These are phyloP conservation scores for Nesidiocoris tenuis DNA, from an alignment of 2,888 invertebrate genomes.

Conservation along the genomic window DNA sequence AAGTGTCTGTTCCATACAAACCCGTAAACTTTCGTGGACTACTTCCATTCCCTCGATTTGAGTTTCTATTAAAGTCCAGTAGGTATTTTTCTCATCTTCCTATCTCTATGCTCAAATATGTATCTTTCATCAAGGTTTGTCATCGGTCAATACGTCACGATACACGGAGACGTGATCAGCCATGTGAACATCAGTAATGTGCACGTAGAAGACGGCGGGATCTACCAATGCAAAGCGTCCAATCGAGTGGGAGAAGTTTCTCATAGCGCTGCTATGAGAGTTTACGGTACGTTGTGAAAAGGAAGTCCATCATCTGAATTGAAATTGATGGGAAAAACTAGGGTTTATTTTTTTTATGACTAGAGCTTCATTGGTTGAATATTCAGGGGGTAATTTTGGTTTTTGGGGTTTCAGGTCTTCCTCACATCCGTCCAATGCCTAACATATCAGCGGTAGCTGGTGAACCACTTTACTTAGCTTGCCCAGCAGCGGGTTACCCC, in stretches of 20 bases:
- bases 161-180: conserved; percentile 55
- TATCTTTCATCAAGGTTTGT: conserved; percentile 54
- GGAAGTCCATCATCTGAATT: too few relatives aligned
- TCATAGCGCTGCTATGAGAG: conserved; percentile 55
- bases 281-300: conserved; percentile 54
- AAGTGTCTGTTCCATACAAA: too few relatives aligned
- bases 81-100: too few relatives aligned
- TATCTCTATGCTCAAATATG: too few relatives aligned
- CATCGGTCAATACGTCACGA: conserved; percentile 55
- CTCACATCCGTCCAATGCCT: conserved; percentile 54
- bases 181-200: conserved; percentile 56
- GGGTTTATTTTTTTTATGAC: too few relatives aligned
- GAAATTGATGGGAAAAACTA: too few relatives aligned
- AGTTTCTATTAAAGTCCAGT: too few relatives aligned
- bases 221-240: conserved; percentile 55
- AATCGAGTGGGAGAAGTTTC: conserved; percentile 55
- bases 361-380: too few relatives aligned
- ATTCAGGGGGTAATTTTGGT: too few relatives aligned
- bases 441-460: conserved; percentile 55
- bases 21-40: too few relatives aligned
- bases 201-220: conserved; percentile 55
- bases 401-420: conserved; percentile 52
- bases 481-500: conserved; percentile 55
- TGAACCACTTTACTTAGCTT: conserved; percentile 53
- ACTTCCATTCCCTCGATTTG: too few relatives aligned